These are phyloP conservation scores for Poeciliopsis gracilis DNA, from an alignment of 2,797 vertebrate genomes.

Conservation along the genomic window DNA sequence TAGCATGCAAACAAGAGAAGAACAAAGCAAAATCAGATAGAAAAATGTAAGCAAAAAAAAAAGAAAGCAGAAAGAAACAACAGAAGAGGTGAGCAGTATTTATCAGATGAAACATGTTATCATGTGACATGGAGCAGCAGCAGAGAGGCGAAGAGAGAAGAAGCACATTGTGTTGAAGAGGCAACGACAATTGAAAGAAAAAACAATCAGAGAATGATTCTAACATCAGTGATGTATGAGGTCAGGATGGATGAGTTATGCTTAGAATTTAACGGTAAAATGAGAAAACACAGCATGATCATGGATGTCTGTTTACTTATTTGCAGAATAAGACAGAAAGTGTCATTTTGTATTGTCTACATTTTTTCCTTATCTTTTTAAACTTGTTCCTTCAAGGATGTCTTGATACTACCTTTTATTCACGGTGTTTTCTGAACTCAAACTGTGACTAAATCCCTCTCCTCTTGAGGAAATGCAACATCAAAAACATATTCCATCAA, in stretches of 20 bases:
- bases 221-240: slow-evolving; percentile 44
- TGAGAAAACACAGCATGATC: slow-evolving; percentile 2
- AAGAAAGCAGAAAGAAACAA: slow-evolving; percentile 68
- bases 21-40: slow-evolving; percentile 89
- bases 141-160: slow-evolving; percentile 54
- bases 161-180: slow-evolving; percentile 53
- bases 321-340: slow-evolving; percentile 2
- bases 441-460: neutral
- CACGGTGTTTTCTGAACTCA: neutral
- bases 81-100: slow-evolving; percentile 71
- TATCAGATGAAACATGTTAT: slow-evolving; percentile 74
- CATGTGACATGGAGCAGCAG: slow-evolving; percentile 65
- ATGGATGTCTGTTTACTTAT: neutral
- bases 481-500: neutral
- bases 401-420: neutral
- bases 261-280: slow-evolving; percentile 33
- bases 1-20: slow-evolving; percentile 91
- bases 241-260: slow-evolving; percentile 33
- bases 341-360: neutral
- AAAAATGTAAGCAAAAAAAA: slow-evolving; percentile 79
- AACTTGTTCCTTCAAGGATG: neutral
- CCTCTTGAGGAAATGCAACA: neutral
- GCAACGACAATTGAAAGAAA: slow-evolving; percentile 25
- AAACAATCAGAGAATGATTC: slow-evolving; percentile 32
- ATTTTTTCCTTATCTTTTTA: neutral